Evolutionary conservation across 2,797 vertebrate species (phyloP), one percentile per base, ranked within the genome.

Genomic region (Rousettus madagascariensis): DNA sequence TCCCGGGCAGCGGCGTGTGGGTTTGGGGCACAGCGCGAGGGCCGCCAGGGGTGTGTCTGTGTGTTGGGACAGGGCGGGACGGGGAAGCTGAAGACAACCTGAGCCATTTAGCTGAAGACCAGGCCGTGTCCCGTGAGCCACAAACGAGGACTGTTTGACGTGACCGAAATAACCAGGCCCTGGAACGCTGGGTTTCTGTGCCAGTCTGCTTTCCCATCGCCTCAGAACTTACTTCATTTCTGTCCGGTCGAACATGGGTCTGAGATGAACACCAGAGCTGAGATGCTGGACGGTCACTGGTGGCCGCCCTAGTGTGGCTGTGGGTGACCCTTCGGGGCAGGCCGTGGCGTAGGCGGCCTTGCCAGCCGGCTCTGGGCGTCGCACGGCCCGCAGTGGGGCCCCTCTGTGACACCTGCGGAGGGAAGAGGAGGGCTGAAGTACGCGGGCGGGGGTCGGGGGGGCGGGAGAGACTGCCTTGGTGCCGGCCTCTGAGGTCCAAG

Each of bases 61-160:
- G 30, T 30, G 36, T 26, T 28, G 87, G 68, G 87, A 43, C 0
- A 57, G 59, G 20, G 33, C 0, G 6, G 55, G 41, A 77, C 24
- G 59, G 15, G 3, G 36, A 59, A 28, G 49, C 66, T 17, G 41
- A n/a, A 55, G 79, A 49, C 66, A 72, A 20, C 49, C 26, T 46
- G 43, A 0, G 2, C 49, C 49, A 15, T 68, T 75, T 63, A 13
- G 69, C 77, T 72, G 8, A 16, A 68, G 91, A 66, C 46, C 4
- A 12, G 38, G 71, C 43, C 17, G 65, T 65, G 28, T 19, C 79
- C 46, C 8, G 36, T 36, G 88, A 69, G 68, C 59, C 10, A 24
- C 84, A 49, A 80, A 87, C 77, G 66, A 65, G 59, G 77, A 8
- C 9, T 90, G 30, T 79, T 87, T 94, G 55, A 49, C 85, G 61